These are phyloP conservation scores for human DNA, from an alignment of 2,113 vertebrate species.

Conservation along the genomic window DNA sequence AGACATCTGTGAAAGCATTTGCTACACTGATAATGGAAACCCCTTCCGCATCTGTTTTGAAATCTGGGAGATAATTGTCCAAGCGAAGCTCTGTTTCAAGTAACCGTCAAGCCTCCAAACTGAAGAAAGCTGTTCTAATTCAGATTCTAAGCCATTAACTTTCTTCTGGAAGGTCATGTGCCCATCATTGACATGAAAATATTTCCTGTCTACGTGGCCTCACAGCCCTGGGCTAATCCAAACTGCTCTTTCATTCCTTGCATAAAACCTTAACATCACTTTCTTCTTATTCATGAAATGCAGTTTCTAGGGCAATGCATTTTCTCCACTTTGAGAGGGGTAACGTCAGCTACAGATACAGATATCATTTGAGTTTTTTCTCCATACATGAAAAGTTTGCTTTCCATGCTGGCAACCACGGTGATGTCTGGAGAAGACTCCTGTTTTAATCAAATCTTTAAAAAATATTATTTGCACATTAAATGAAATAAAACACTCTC, in stretches of 20 bases:
- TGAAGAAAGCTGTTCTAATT: not conserved
- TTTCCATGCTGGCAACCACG: not conserved
- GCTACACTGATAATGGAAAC: not conserved
- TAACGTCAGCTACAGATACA: not conserved
- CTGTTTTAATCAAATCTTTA: not conserved
- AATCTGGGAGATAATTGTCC: not conserved
- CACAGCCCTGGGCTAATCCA: not conserved
- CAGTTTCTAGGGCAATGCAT: not conserved
- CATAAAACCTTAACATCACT: not conserved
- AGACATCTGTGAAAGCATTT: not conserved
- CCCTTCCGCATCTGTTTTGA: slow-evolving; percentile 24
- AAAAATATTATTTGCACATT: not conserved
- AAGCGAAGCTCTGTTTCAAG: not conserved
- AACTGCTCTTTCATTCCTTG: not conserved
- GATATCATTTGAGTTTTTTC: not conserved
- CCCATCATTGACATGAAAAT: not conserved
- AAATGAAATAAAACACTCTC: not conserved
- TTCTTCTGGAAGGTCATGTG: not conserved
- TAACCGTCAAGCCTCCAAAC: not conserved
- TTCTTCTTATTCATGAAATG: not conserved
- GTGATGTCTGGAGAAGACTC: not conserved
- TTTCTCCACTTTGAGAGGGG: not conserved
- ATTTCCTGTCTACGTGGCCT: not conserved
- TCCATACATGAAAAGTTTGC: not conserved
- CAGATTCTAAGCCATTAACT: not conserved